These are phyloP conservation scores for Pandion haliaetus DNA, from an alignment of 2,113 vertebrate species.

Conservation along the genomic window DNA sequence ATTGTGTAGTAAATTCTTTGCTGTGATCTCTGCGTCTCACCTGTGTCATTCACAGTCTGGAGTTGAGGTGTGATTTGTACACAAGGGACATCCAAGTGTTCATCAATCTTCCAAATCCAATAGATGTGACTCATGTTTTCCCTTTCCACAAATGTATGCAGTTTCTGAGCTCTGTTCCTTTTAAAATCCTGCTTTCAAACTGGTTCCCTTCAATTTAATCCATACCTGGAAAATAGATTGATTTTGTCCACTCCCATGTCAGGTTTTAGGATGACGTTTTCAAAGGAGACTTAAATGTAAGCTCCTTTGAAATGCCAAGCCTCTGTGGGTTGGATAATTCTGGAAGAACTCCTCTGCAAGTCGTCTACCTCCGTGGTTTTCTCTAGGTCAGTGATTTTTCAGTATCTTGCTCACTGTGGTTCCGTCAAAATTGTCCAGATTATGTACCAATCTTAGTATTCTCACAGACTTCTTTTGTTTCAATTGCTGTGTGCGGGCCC, in stretches of 20 bases:
- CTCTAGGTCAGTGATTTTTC: not conserved
- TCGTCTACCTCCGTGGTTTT: not conserved
- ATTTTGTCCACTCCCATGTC: not conserved
- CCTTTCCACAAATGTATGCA: not conserved
- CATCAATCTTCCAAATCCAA: not conserved
- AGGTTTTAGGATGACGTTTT: slow-evolving; percentile 12
- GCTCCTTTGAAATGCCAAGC: not conserved
- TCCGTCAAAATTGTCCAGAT: not conserved
- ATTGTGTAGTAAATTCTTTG: not conserved
- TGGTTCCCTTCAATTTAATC: not conserved
- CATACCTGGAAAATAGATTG: not conserved
- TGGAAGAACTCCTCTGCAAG: not conserved
- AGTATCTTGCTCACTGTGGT: not conserved
- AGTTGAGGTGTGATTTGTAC: not conserved
- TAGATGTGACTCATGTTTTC: not conserved
- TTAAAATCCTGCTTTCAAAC: not conserved
- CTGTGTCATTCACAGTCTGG: not conserved
- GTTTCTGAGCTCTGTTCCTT: not conserved
- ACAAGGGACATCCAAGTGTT: not conserved
- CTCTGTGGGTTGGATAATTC: not conserved
- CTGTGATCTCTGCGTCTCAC: not conserved
- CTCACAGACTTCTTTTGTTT: not conserved
- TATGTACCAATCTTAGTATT: not conserved
- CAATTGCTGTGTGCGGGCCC: not conserved
- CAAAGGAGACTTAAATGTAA: not conserved